Conservation (phyloP, 2,113 vertebrate genomes). For the Atrichornis clamosus region DNA sequence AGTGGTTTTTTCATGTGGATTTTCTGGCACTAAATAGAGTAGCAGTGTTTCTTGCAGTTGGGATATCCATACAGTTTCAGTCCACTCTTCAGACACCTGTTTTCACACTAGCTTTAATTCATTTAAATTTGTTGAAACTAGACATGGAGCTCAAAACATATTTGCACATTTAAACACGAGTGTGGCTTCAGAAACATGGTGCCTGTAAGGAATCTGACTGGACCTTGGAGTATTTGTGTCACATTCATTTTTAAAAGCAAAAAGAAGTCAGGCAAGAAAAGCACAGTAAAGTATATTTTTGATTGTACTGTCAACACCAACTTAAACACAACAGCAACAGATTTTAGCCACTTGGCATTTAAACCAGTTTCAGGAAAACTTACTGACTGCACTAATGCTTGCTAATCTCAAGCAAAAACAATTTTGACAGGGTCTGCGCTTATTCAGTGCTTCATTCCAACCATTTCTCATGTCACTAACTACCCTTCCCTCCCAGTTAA, state of each 20-base stretch:
- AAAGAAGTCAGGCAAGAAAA: not conserved
- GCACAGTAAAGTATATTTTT: not conserved
- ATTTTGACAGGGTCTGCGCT: not conserved
- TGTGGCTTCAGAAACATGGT: not conserved
- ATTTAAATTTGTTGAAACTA: not conserved
- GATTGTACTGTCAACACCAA: not conserved
- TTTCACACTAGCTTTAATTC: not conserved
- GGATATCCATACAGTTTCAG: not conserved
- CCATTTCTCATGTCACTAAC: not conserved
- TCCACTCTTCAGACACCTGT: not conserved
- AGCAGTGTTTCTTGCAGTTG: not conserved
- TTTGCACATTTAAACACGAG: not conserved
- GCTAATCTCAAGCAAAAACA: not conserved
- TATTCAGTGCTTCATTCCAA: not conserved
- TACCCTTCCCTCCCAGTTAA: not conserved
- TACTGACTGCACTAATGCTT: not conserved
- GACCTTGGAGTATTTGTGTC: not conserved
- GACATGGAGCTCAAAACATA: not conserved
- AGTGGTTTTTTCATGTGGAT: not conserved
- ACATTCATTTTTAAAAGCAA: not conserved
- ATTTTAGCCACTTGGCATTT: not conserved
- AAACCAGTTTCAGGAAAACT: not conserved
- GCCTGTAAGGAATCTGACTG: not conserved
- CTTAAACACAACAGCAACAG: not conserved
- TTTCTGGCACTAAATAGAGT: not conserved